A percentile compares a stretch with the other conserved stretches of the same genome.
These are phyloP conservation scores for Drosophila pseudotalamancana DNA, from an alignment of 2,888 invertebrate species.

Conservation along the genomic window DNA sequence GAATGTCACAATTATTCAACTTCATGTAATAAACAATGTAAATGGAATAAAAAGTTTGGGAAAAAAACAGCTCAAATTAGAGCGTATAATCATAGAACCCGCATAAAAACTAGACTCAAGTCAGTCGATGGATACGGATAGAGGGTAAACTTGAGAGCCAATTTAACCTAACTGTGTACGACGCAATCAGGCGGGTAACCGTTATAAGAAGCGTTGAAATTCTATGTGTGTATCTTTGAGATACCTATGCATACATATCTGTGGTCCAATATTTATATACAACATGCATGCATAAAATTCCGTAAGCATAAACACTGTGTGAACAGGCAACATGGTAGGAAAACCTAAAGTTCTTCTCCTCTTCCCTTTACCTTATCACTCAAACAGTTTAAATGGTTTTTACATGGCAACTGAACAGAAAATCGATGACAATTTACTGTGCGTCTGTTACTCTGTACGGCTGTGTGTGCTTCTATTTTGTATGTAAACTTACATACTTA, in stretches of 20 bases:
- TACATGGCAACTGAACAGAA: slow-evolving; percentile 73
- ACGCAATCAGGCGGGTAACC: slow-evolving; percentile 20
- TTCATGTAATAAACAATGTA: no score
- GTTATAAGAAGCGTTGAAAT: slow-evolving; percentile 33
- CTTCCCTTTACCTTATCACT: not conserved
- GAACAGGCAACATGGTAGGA: slow-evolving; percentile 39
- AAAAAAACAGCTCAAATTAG: slow-evolving; percentile 14
- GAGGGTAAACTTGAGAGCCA: slow-evolving; percentile 24
- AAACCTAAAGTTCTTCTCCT: not conserved
- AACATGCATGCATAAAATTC: slow-evolving; percentile 21
- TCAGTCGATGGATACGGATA: slow-evolving; percentile 11
- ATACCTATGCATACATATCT: slow-evolving; percentile 14
- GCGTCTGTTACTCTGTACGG: slow-evolving; percentile 42
- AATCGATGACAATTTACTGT: slow-evolving; percentile 73
- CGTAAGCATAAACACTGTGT: slow-evolving; percentile 57
- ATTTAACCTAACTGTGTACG: slow-evolving; percentile 5
- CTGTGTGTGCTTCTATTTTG: slow-evolving; percentile 28
- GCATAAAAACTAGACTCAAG: slow-evolving; percentile 39
- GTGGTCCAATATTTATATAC: not conserved
- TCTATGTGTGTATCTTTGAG: slow-evolving; percentile 20
- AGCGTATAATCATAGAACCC: slow-evolving; percentile 23
- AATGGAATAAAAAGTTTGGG: not conserved
- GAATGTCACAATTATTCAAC: no score
- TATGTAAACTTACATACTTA: slow-evolving; percentile 13
- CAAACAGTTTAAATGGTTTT: slow-evolving; percentile 53